Evolutionary conservation across 2,797 vertebrate genomes (phyloP).

Genomic region (Danio jaintianensis): DNA sequence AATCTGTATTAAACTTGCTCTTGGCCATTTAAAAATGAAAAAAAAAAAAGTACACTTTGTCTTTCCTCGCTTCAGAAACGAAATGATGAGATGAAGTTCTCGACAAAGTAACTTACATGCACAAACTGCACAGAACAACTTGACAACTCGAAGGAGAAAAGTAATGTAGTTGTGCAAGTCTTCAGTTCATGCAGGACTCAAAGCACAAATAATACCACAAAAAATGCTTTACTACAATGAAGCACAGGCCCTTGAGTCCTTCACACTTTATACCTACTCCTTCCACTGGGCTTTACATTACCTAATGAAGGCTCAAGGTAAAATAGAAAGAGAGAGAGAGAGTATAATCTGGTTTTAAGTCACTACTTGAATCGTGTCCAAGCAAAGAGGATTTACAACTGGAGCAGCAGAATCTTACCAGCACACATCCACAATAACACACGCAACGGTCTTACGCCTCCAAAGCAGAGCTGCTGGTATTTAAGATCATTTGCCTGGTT

Average conservation of each 20-base stretch:
- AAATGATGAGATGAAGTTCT: no score
- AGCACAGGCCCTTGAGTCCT: not conserved
- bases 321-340: slow-evolving; percentile 20
- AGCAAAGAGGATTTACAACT: slow-evolving; percentile 81
- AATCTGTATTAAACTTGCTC: no score
- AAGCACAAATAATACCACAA: no score
- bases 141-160: no score
- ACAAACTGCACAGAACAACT: no score
- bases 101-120: no score
- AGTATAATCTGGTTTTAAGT: slow-evolving; percentile 80
- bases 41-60: no score
- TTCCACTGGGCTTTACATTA: not conserved
- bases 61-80: no score
- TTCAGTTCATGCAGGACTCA: no score
- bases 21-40: no score
- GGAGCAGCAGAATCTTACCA: slow-evolving; percentile 61
- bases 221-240: not conserved
- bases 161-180: no score
- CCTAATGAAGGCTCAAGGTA: not conserved
- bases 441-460: not conserved
- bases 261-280: not conserved
- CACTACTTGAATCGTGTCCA: slow-evolving; percentile 73
- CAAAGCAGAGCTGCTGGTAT: not conserved
- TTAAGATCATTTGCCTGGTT: not conserved
- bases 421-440: slow-evolving; percentile 9